Conservation (phyloP, 2,113 vertebrate species). For the Tragulus kanchil region DNA sequence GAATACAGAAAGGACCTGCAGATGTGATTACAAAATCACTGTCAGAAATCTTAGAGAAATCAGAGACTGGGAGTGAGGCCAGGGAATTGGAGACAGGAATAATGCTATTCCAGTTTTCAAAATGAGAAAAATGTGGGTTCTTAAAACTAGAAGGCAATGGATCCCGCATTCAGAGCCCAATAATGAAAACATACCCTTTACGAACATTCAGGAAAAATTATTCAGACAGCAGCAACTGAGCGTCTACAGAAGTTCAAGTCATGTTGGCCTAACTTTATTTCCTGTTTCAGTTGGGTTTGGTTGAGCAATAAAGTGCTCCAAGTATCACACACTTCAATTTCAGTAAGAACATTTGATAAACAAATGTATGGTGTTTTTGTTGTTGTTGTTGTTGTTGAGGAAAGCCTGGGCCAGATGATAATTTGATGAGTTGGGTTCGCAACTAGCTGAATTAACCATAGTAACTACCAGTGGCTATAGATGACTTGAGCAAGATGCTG, state of each 20-base stretch:
- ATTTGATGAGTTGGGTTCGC: neutral
- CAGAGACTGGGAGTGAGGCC: conserved; percentile 73
- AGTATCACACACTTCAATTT: conserved; percentile 16
- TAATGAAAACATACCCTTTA: conserved; percentile 26
- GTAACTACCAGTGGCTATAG: neutral
- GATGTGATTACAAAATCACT: conserved; percentile 80
- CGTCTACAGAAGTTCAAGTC: neutral
- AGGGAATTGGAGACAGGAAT: conserved; percentile 70
- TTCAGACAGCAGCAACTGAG: neutral
- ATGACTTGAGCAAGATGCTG: neutral
- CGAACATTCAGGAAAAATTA: neutral
- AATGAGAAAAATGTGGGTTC: conserved; percentile 80
- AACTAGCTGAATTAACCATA: conserved; percentile 16
- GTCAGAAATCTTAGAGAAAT: conserved; percentile 73
- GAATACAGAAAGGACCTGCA: conserved; percentile 69
- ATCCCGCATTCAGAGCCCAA: neutral
- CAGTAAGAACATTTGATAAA: conserved; percentile 55
- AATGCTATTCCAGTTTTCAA: conserved; percentile 75
- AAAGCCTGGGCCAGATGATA: neutral
- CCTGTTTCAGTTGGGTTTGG: conserved; percentile 61
- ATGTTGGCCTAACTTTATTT: neutral
- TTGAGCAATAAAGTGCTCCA: conserved; percentile 56
- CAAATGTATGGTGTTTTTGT: conserved; percentile 1
- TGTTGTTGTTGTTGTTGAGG: neutral
- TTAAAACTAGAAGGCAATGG: conserved; percentile 50